These are phyloP conservation scores for Symphodus melops DNA, from an alignment of 2,113 vertebrate species.

Conservation along the genomic window DNA sequence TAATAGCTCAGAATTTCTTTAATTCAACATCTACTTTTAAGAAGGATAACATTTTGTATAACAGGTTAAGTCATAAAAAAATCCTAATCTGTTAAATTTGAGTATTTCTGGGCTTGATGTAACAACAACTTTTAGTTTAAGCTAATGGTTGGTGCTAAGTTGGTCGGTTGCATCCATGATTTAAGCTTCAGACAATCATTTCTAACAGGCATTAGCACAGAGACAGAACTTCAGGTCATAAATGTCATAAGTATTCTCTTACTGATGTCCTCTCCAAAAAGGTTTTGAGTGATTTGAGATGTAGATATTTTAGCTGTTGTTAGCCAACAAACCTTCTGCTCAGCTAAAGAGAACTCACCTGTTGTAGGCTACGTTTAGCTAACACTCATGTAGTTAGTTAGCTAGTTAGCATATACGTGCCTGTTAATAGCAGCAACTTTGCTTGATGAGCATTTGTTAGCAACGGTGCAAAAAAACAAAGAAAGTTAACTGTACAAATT, in stretches of 20 bases:
- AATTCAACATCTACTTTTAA: not conserved
- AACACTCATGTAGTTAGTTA: not conserved
- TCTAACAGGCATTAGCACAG: not conserved
- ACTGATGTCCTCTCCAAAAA: no score
- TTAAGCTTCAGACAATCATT: not conserved
- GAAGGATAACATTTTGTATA: constrained; percentile 17
- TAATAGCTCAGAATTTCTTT: constrained; percentile 6
- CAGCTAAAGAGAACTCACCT: not conserved
- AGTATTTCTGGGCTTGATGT: not conserved
- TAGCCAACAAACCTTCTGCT: not conserved
- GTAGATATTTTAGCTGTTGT: not conserved
- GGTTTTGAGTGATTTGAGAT: not conserved
- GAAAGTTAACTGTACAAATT: not conserved
- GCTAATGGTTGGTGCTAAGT: not conserved
- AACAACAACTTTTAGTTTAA: not conserved
- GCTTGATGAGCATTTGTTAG: not conserved
- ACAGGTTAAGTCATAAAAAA: constrained; percentile 1
- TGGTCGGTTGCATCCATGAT: not conserved
- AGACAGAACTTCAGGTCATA: not conserved
- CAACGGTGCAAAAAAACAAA: not conserved
- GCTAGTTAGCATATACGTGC: not conserved
- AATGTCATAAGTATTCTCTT: no score
- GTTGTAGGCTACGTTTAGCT: not conserved
- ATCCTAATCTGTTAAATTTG: not conserved
- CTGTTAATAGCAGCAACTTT: not conserved